Evolutionary conservation across 2,113 vertebrate species (phyloP).

Genomic region (Amblyornis subalaris): DNA sequence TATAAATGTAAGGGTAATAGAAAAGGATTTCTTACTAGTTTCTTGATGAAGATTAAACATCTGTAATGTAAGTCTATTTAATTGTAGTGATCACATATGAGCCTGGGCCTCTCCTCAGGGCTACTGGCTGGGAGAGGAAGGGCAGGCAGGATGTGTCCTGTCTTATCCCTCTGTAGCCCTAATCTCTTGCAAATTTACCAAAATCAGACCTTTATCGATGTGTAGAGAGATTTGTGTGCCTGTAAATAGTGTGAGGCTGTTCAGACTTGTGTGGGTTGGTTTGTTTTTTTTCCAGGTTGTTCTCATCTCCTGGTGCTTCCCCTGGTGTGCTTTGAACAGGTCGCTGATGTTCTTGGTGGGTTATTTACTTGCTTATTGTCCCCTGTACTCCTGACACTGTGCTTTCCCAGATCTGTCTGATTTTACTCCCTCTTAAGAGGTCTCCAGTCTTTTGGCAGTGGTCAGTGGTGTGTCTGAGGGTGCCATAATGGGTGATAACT

Average conservation of each 20-base stretch:
- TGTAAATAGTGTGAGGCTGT: background rate
- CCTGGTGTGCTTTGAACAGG: background rate
- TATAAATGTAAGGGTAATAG: background rate
- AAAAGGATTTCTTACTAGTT: background rate
- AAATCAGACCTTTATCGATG: background rate
- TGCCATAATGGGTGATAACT: background rate
- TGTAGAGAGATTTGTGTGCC: background rate
- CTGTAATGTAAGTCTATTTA: accelerated
- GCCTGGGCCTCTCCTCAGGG: background rate
- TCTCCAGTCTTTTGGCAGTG: background rate
- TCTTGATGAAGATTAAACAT: background rate
- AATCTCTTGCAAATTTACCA: background rate
- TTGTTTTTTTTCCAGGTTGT: background rate
- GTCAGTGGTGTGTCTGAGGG: background rate
- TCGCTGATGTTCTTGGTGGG: background rate
- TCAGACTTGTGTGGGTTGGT: background rate
- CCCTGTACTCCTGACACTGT: background rate
- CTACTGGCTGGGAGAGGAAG: accelerated
- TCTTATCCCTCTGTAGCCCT: background rate
- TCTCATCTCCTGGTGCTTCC: background rate
- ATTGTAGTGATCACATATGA: background rate
- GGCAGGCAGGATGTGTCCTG: background rate
- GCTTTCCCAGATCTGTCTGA: background rate
- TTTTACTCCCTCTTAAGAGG: background rate
- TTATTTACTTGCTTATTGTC: background rate